phyloP scores from a whole-genome alignment of 2,797 vertebrate genomes.

The Sebastes hopkinsi region DNA sequence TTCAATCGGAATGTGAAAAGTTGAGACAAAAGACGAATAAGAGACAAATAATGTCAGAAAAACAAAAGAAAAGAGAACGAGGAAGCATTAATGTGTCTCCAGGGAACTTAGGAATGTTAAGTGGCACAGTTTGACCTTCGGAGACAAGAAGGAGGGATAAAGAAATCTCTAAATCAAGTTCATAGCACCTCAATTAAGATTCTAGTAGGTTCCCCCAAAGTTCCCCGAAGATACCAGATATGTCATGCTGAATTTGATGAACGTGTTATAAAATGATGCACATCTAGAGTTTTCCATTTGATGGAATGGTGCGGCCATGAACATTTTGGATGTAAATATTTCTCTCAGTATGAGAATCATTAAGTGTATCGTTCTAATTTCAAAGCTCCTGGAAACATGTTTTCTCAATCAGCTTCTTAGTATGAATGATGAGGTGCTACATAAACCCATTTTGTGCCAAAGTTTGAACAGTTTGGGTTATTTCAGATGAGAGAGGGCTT shows the following conservation, averaged over 20 bases:
- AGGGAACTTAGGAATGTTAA: conserved; percentile 27
- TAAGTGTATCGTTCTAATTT: neutral
- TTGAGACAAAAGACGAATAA: neutral
- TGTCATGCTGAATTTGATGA: neutral
- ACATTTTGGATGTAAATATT: neutral
- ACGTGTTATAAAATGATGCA: neutral
- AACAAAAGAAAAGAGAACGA: neutral
- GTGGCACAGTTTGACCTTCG: neutral
- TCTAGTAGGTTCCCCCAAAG: neutral
- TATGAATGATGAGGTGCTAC: neutral
- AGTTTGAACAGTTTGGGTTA: neutral
- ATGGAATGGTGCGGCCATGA: neutral
- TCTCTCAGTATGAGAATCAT: neutral
- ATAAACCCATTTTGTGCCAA: neutral
- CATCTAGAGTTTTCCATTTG: neutral
- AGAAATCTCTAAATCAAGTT: conserved; percentile 37
- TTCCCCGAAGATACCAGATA: neutral
- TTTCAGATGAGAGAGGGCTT: neutral
- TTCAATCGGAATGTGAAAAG: neutral
- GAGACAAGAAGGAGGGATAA: conserved; percentile 7
- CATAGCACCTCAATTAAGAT: conserved; percentile 15
- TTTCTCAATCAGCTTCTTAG: neutral
- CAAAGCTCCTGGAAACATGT: neutral
- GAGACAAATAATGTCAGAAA: neutral
- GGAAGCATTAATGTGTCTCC: conserved; percentile 1